Evolutionary conservation across 2,113 vertebrate species (phyloP).

Genomic region (Potamarius usumacintae): DNA sequence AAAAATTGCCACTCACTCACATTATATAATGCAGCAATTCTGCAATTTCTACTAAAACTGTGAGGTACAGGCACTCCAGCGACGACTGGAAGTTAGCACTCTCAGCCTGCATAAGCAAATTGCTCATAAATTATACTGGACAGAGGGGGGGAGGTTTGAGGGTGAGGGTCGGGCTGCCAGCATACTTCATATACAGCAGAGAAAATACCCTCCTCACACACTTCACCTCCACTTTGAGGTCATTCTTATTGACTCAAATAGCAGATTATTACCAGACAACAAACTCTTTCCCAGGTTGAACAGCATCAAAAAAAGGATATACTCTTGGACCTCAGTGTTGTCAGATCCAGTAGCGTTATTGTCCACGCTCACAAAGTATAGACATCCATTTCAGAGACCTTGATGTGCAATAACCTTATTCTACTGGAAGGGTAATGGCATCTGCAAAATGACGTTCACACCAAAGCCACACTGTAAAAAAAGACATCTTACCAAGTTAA

Average conservation of each 20-base stretch:
- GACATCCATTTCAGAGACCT: neutral
- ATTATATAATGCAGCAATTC: constrained; percentile 31
- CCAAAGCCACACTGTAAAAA: neutral
- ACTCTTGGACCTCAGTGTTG: neutral
- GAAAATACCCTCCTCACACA: neutral
- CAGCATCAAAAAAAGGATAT: neutral
- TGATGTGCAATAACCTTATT: neutral
- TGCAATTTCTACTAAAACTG: constrained; percentile 43
- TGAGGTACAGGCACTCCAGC: neutral
- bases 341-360: neutral
- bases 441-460: neutral
- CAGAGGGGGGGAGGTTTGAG: constrained; percentile 38
- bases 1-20: constrained; percentile 17
- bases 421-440: neutral
- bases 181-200: neutral
- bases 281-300: neutral
- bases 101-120: constrained; percentile 59
- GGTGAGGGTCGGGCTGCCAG: neutral
- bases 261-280: neutral
- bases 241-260: neutral
- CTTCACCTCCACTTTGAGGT: neutral
- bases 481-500: neutral
- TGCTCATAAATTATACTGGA: constrained; percentile 63
- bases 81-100: neutral
- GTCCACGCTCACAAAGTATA: neutral